A percentile compares a stretch with the other conserved stretches of the same genome.
These are phyloP conservation scores for Xenopus tropicalis DNA, from an alignment of 2,113 vertebrate species.

Conservation along the genomic window DNA sequence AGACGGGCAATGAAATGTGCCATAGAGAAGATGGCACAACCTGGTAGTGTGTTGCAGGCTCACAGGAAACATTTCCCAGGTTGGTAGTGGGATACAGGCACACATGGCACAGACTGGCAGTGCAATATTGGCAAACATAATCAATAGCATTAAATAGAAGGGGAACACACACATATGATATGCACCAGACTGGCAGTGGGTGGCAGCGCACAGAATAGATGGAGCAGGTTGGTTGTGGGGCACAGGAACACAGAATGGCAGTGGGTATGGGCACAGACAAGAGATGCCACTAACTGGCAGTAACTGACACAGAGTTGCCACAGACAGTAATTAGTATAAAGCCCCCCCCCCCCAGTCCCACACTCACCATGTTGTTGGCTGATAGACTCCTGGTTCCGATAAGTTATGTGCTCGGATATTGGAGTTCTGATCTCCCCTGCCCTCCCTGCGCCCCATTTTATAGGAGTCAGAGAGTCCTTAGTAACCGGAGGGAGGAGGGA, in stretches of 20 bases:
- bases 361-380: constrained; percentile 16
- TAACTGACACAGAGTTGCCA: neutral
- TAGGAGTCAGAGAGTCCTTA: constrained; percentile 18
- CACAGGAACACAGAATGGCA: too few species aligned
- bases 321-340: neutral
- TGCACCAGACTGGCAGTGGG: too few species aligned
- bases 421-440: constrained; percentile 8
- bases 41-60: too few species aligned
- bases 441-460: neutral
- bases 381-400: constrained; percentile 19
- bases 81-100: neutral
- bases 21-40: neutral
- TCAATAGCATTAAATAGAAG: neutral
- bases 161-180: neutral
- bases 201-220: too few species aligned
- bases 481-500: constrained; percentile 11
- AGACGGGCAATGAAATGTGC: neutral
- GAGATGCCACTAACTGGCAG: too few species aligned
- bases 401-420: constrained; percentile 19
- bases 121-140: neutral
- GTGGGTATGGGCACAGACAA: too few species aligned
- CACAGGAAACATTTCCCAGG: neutral
- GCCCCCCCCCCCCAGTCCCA: too few species aligned
- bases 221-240: too few species aligned
- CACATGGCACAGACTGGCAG: too few species aligned